A percentile compares a stretch with the other conserved stretches of the same genome.
phyloP scores from a whole-genome alignment of 2,888 invertebrate species.

The Ophion costatus region DNA sequence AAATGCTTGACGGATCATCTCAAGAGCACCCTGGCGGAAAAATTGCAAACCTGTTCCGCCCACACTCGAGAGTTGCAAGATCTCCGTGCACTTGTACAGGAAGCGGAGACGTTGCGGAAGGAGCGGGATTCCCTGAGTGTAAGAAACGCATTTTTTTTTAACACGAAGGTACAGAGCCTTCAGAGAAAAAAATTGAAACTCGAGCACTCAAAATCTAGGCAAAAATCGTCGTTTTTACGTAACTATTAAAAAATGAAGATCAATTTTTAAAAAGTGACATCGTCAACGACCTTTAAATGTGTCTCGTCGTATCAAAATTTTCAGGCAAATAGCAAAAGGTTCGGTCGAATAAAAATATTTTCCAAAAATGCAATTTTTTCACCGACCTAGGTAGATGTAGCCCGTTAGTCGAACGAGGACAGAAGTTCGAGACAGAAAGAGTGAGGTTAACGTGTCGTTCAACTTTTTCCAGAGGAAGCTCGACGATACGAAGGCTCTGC shows the following conservation, averaged over 20 bases:
- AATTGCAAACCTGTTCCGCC: conserved; percentile 65
- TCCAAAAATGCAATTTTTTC: too few relatives aligned
- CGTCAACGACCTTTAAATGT: too few relatives aligned
- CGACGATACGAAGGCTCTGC: conserved; percentile 51
- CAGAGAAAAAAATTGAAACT: too few relatives aligned
- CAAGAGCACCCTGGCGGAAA: conserved; percentile 69
- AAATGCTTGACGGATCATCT: conserved; percentile 70
- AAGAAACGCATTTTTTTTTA: neutral
- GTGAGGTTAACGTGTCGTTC: neutral
- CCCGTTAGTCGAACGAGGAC: neutral
- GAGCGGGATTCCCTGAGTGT: conserved; percentile 73
- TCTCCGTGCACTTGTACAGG: conserved; percentile 65
- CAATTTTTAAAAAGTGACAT: too few relatives aligned
- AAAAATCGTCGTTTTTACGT: too few relatives aligned
- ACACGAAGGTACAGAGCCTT: too few relatives aligned
- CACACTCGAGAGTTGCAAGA: conserved; percentile 72
- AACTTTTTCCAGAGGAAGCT: conserved; percentile 52
- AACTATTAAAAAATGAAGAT: too few relatives aligned
- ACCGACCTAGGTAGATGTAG: too few relatives aligned
- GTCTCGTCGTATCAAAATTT: too few relatives aligned
- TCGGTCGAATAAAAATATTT: too few relatives aligned
- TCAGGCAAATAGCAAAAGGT: too few relatives aligned
- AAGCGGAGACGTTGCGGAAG: conserved; percentile 65
- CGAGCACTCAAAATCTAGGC: too few relatives aligned
- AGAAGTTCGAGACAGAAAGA: neutral